These are phyloP conservation scores for Rallus limicola DNA, from an alignment of 2,113 vertebrate species.

Conservation along the genomic window DNA sequence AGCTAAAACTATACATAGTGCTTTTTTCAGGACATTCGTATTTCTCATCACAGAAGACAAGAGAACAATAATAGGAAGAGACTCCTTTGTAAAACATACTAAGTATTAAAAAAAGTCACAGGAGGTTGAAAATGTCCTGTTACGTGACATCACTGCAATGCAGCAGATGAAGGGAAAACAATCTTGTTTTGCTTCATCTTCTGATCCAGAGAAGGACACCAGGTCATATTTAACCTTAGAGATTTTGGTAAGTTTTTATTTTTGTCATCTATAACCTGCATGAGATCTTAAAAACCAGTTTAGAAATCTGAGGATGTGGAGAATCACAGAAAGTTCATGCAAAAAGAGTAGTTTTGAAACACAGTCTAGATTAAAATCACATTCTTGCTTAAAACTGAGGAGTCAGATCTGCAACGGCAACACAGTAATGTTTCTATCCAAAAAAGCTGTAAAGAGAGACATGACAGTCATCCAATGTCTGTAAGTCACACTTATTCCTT, in stretches of 20 bases:
- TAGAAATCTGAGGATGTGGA: background rate
- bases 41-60: constrained; percentile 24
- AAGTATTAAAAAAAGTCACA: background rate
- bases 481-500: background rate
- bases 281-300: background rate
- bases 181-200: background rate
- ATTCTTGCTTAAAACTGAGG: background rate
- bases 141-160: background rate
- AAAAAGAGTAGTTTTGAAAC: background rate
- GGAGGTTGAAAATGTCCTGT: background rate
- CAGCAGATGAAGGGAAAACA: background rate
- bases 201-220: background rate
- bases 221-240: background rate
- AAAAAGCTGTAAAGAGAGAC: background rate
- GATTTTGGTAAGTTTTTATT: background rate
- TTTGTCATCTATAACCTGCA: background rate
- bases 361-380: fast-evolving
- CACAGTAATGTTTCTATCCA: background rate
- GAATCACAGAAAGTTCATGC: background rate
- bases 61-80: constrained; percentile 55
- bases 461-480: background rate
- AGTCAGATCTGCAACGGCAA: background rate
- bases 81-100: background rate
- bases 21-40: background rate
- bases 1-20: background rate